Conservation (phyloP, 2,888 invertebrate genomes). For the Anorthoa munda region DNA sequence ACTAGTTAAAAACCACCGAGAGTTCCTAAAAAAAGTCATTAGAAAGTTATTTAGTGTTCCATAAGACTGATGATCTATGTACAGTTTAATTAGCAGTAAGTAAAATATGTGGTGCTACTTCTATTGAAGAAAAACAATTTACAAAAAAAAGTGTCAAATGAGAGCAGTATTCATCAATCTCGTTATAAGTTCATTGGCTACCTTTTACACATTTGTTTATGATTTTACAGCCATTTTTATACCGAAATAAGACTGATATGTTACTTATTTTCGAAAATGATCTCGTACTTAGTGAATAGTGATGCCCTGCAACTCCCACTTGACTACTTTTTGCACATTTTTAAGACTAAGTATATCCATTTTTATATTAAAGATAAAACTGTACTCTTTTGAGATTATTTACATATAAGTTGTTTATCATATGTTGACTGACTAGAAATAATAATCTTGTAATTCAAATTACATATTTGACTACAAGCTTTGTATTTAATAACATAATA, state of each 20-base stretch:
- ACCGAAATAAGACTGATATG: not conserved
- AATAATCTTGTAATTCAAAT: conserved; percentile 2
- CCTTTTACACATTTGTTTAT: not conserved
- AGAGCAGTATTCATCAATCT: not conserved
- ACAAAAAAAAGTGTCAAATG: not conserved
- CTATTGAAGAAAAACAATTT: conserved; percentile 5
- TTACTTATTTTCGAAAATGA: not conserved
- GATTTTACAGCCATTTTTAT: too few species aligned
- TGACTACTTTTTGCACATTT: conserved; percentile 10
- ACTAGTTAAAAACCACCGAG: not conserved
- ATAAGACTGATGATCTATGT: not conserved
- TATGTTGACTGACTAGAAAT: conserved; percentile 22
- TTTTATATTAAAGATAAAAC: conserved; percentile 15
- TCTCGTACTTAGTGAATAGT: not conserved
- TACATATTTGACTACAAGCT: not conserved
- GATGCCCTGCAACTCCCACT: not conserved
- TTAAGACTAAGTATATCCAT: not conserved
- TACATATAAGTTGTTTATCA: not conserved
- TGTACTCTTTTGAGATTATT: conserved; percentile 31
- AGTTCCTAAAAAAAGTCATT: conserved; percentile 32
- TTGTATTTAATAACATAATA: conserved; percentile 7
- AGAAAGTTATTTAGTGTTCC: not conserved
- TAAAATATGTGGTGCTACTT: conserved; percentile 9
- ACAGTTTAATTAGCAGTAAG: conserved; percentile 5
- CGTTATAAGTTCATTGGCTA: not conserved